Conservation (phyloP, 2,888 invertebrate genomes). For the Thera obeliscata region DNA sequence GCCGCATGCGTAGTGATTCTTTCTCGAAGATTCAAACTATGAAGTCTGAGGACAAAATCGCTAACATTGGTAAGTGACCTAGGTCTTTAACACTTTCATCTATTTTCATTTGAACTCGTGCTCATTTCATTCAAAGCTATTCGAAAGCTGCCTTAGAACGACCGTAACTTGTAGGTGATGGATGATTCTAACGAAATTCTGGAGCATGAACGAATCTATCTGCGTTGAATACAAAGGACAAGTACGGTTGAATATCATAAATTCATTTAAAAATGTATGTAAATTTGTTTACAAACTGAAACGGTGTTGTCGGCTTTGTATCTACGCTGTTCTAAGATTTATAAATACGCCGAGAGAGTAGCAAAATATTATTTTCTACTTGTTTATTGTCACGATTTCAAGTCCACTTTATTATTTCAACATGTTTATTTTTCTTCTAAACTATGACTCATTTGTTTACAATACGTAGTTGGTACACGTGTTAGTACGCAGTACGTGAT, state of each 20-base stretch:
- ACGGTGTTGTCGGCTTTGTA: background rate
- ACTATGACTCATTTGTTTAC: conserved; percentile 39
- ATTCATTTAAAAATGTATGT: background rate
- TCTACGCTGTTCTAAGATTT: background rate
- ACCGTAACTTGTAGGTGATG: background rate
- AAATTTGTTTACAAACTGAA: conserved; percentile 17
- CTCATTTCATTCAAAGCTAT: background rate
- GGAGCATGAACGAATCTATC: background rate
- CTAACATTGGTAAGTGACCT: conserved; percentile 85
- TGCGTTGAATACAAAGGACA: too few relatives aligned
- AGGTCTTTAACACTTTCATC: background rate
- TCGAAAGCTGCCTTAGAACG: background rate
- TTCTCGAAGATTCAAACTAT: conserved; percentile 86
- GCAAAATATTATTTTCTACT: conserved; percentile 24
- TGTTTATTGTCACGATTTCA: conserved; percentile 27
- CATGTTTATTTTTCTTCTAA: conserved; percentile 34
- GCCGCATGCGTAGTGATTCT: conserved; percentile 86
- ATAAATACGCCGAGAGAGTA: background rate
- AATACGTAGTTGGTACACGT: conserved; percentile 33
- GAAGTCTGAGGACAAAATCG: conserved; percentile 87
- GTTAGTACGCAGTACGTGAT: conserved; percentile 23
- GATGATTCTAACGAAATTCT: background rate
- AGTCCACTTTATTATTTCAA: conserved; percentile 20
- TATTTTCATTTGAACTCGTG: background rate
- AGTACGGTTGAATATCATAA: background rate